Evolutionary conservation across 2,888 invertebrate genomes (phyloP), one percentile per base, ranked within the genome.

Genomic region (Xanthia icteritia): DNA sequence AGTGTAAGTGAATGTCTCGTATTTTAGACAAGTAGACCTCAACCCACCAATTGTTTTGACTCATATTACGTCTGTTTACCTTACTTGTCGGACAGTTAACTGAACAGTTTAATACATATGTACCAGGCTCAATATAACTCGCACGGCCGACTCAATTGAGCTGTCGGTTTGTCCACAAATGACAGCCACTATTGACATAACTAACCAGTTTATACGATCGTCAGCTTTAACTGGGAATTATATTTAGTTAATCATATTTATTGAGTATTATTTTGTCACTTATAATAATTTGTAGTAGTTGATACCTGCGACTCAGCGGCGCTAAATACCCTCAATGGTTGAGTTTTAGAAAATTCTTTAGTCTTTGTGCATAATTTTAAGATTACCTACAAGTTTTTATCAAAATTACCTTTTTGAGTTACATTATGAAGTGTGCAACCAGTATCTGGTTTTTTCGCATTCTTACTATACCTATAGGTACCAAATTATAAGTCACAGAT

Each of bases 151-250:
- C 60, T 83, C 84, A 72, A 83, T 83, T 86, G 83, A 83, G 67
- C 84, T 72, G 83, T 83, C 86, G 8, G 73, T 39, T 74, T 61
- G 71, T 77, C 51, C 48, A 73, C 67, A 83, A 83, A 69, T 83
- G 83, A 72, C 79, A 70, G 58, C 65, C 27, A 27, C 63, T 67
- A 23, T 83, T 78, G 86, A 83, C 83, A 69, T 74, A 71, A 73
- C 73, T 86, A 78, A 78, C 83, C 79, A 67, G 83, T 86, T 83
- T 83, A 73, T 72, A 67, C 42, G 42, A 58, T 67, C 61, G 45
- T 85, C 73, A 77, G 63, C n/a, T 68, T 71, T 60, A 72, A 72
- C 73, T 61, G 36, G 42, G 54, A 69, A 63, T 69, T 71, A 74
- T 74, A 78, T 72, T 63, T 74, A 45, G 81, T 51, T 63, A 42